Percentiles rank a stretch among this genome's conserved stretches.
phyloP scores from a whole-genome alignment of 2,797 vertebrate species.

The Tapirus indicus region DNA sequence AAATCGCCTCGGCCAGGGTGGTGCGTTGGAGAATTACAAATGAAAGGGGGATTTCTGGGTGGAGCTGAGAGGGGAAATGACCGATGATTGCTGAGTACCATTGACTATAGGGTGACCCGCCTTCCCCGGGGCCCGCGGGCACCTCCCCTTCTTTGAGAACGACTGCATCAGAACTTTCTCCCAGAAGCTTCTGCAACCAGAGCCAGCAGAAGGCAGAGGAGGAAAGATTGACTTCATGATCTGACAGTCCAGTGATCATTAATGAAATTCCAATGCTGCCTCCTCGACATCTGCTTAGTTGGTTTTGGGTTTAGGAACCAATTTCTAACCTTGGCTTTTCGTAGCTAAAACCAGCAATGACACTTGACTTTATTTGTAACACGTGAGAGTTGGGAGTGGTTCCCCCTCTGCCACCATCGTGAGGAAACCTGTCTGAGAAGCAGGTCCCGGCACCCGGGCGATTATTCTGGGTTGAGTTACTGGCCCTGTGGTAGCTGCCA shows the following conservation, averaged over 20 bases:
- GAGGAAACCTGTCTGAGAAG: neutral
- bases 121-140: neutral
- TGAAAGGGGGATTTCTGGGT: neutral
- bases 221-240: neutral
- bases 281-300: neutral
- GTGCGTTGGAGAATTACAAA: neutral
- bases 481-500: neutral
- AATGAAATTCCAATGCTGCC: neutral
- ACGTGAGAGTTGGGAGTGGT: neutral
- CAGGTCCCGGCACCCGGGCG: neutral
- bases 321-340: neutral
- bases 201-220: slow-evolving; percentile 53
- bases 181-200: slow-evolving; percentile 30
- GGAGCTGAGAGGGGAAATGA: slow-evolving; percentile 14
- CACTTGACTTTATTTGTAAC: neutral
- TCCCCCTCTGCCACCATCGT: neutral
- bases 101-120: rapidly evolving
- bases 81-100: rapidly evolving
- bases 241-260: neutral
- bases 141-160: neutral
- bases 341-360: neutral
- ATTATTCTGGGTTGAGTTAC: neutral
- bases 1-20: neutral
- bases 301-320: neutral
- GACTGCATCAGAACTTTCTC: neutral